Evolutionary conservation across 2,797 vertebrate genomes (phyloP).

Genomic region (Chlorospingus semifuscus): DNA sequence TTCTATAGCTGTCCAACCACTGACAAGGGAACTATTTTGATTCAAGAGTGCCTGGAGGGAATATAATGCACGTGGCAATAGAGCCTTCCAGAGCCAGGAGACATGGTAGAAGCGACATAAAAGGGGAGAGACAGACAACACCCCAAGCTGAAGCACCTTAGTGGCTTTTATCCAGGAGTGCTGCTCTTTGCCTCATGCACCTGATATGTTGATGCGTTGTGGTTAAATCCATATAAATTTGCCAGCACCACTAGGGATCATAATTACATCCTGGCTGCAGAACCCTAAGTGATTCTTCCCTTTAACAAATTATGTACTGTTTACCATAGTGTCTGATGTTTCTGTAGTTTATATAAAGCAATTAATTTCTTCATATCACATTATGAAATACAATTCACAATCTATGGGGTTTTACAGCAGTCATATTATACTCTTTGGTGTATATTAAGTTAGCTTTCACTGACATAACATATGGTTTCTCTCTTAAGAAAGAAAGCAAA

Average conservation of each 20-base stretch:
- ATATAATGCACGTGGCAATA: background rate
- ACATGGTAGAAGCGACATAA: background rate
- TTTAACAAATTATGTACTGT: background rate
- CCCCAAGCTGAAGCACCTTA: background rate
- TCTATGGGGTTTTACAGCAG: background rate
- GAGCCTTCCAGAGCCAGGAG: background rate
- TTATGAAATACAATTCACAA: background rate
- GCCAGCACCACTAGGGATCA: background rate
- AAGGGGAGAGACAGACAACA: background rate
- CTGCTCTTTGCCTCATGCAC: background rate
- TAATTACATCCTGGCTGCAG: background rate
- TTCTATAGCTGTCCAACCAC: background rate
- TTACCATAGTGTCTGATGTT: background rate
- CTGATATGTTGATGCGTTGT: background rate
- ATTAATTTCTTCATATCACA: background rate
- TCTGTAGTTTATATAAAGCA: background rate
- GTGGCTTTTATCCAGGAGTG: background rate
- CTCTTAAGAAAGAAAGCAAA: background rate
- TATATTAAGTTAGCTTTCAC: background rate
- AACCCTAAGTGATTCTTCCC: background rate
- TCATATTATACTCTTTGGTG: background rate
- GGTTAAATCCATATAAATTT: background rate
- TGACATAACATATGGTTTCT: background rate
- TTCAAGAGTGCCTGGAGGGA: background rate
- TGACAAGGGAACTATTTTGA: background rate